phyloP scores from a whole-genome alignment of 2,888 invertebrate genomes.

The Pinctada fucata region DNA sequence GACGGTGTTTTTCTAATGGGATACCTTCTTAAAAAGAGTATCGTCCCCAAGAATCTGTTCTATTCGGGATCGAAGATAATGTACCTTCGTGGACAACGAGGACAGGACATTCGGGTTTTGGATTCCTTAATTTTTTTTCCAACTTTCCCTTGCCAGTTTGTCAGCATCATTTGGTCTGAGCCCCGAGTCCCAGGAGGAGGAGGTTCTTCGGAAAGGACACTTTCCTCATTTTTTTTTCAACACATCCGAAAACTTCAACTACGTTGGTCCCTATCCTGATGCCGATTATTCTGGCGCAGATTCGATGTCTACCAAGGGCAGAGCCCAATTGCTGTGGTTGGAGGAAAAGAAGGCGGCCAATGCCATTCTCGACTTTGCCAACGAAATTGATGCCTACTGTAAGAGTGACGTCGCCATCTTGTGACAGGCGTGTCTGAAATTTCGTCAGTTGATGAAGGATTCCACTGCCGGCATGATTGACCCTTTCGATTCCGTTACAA shows the following conservation, averaged over 20 bases:
- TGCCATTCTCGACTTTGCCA: too few species aligned
- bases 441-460: constrained; percentile 33
- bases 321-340: too few species aligned
- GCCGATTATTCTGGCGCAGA: too few species aligned
- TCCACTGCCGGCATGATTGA: constrained; percentile 21
- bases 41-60: background rate
- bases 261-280: background rate
- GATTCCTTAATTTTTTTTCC: background rate
- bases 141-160: too few species aligned
- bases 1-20: background rate
- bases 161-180: too few species aligned
- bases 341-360: too few species aligned
- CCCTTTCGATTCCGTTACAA: constrained; percentile 20
- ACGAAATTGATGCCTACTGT: constrained; percentile 21
- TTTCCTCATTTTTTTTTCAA: constrained; percentile 11
- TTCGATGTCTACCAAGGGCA: too few species aligned
- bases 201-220: background rate
- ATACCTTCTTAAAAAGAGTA: background rate
- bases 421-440: background rate
- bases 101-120: background rate
- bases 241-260: background rate
- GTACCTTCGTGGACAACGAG: background rate
- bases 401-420: constrained; percentile 34
- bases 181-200: too few species aligned
- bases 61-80: constrained; percentile 3